phyloP scores from a whole-genome alignment of 2,888 invertebrate species.

The Epirrhoe tristata region DNA sequence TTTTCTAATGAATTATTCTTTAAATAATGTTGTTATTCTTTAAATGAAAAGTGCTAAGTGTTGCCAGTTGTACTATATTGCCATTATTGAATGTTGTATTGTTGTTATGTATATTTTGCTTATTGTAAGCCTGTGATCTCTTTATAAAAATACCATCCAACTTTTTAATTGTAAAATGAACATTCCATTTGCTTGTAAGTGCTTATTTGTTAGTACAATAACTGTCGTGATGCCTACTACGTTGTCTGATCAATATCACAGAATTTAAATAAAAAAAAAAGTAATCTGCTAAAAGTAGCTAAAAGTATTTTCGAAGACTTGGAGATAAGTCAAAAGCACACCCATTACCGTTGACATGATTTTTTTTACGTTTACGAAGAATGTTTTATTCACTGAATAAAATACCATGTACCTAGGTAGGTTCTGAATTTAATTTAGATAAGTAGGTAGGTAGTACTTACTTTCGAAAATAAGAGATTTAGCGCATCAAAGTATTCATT shows the following conservation, averaged over 20 bases:
- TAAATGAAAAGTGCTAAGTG: constrained; percentile 28
- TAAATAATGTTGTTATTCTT: constrained; percentile 8
- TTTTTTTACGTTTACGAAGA: no score
- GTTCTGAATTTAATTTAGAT: no score
- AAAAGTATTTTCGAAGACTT: no score
- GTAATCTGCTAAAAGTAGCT: no score
- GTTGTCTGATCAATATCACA: no score
- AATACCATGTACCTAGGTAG: no score
- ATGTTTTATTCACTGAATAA: no score
- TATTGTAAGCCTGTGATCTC: constrained; percentile 38
- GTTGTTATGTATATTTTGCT: constrained; percentile 51
- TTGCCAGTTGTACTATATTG: constrained; percentile 47
- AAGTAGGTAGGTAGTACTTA: background rate
- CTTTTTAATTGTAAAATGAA: constrained; percentile 56
- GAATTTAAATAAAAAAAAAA: no score
- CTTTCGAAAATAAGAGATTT: background rate
- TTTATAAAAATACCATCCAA: constrained; percentile 50
- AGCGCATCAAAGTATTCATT: background rate
- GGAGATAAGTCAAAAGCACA: no score
- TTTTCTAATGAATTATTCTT: background rate
- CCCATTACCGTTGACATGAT: no score
- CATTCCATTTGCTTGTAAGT: constrained; percentile 74
- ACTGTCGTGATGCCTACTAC: constrained; percentile 15
- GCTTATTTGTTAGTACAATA: constrained; percentile 59
- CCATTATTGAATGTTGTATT: constrained; percentile 43